Conservation (phyloP, 2,888 invertebrate species). For the Eupeodes latifasciatus region DNA sequence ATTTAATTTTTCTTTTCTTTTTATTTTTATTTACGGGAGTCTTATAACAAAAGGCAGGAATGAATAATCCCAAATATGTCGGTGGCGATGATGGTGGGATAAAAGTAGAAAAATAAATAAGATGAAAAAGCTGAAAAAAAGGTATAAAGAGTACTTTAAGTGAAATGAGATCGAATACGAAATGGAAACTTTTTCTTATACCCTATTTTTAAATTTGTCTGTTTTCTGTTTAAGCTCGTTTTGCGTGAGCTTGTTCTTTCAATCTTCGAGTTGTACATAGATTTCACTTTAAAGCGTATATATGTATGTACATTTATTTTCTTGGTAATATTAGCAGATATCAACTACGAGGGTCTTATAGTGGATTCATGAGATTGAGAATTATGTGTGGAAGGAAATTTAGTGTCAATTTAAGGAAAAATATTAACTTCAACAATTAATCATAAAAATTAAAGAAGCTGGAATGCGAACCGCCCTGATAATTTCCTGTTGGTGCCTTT, state of each 20-base stretch:
- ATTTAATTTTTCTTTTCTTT: constrained; percentile 10
- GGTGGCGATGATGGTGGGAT: not conserved
- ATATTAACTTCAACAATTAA: too few relatives aligned
- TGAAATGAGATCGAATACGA: constrained; percentile 66
- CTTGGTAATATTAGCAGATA: not conserved
- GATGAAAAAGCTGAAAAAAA: constrained; percentile 35
- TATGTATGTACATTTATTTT: constrained; percentile 3
- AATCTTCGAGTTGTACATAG: constrained; percentile 18
- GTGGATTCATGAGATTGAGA: not conserved
- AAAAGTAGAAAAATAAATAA: not conserved
- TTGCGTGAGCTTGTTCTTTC: constrained; percentile 36
- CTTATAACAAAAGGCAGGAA: constrained; percentile 54
- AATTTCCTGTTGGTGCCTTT: too few relatives aligned
- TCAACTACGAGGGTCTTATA: not conserved
- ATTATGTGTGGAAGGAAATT: too few relatives aligned
- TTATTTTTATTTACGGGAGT: constrained; percentile 42
- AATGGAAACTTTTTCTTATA: constrained; percentile 55
- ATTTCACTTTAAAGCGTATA: too few relatives aligned
- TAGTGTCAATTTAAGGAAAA: too few relatives aligned
- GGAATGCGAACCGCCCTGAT: too few relatives aligned
- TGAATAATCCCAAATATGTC: constrained; percentile 59
- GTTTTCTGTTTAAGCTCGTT: not conserved
- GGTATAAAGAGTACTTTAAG: constrained; percentile 42
- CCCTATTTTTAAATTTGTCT: not conserved
- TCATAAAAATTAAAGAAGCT: too few relatives aligned